A percentile compares a stretch with the other conserved stretches of the same genome.
Evolutionary conservation across 2,888 invertebrate genomes (phyloP).

Genomic region (Acrocyrtus sp.): DNA sequence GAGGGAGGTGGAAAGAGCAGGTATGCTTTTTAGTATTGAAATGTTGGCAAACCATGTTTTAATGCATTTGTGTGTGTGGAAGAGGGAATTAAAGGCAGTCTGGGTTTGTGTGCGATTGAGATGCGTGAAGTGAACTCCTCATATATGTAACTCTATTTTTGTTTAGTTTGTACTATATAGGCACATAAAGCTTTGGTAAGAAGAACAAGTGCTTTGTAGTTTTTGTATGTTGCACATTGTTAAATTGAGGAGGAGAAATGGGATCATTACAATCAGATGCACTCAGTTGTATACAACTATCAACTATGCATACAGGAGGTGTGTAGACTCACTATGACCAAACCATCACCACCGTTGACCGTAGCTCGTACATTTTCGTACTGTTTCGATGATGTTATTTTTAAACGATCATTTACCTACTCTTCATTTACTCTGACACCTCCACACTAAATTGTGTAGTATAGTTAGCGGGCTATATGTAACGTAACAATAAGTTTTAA

Average conservation of each 20-base stretch:
- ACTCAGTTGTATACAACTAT: neutral
- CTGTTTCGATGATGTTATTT: slow-evolving; percentile 15
- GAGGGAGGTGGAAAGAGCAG: neutral
- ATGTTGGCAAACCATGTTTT: too few species aligned
- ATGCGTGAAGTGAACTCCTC: too few species aligned
- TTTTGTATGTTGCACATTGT: neutral
- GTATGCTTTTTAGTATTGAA: neutral
- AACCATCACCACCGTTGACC: neutral
- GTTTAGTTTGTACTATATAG: too few species aligned
- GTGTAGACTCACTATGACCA: neutral
- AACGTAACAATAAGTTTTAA: too few species aligned
- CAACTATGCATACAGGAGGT: neutral
- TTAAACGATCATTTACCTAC: neutral
- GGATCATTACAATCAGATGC: neutral
- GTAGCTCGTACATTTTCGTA: slow-evolving; percentile 19
- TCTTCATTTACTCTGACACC: neutral
- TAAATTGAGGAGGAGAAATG: neutral
- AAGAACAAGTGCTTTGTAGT: neutral
- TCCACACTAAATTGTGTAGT: too few species aligned
- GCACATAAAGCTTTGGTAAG: too few species aligned
- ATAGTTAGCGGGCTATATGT: neutral
- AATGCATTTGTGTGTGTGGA: too few species aligned
- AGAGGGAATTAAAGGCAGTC: too few species aligned
- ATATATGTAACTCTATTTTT: too few species aligned
- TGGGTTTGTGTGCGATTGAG: neutral